Evolutionary conservation across 1,140 invertebrate species (phyloP).

Genomic region (Drosophila carrolli): DNA sequence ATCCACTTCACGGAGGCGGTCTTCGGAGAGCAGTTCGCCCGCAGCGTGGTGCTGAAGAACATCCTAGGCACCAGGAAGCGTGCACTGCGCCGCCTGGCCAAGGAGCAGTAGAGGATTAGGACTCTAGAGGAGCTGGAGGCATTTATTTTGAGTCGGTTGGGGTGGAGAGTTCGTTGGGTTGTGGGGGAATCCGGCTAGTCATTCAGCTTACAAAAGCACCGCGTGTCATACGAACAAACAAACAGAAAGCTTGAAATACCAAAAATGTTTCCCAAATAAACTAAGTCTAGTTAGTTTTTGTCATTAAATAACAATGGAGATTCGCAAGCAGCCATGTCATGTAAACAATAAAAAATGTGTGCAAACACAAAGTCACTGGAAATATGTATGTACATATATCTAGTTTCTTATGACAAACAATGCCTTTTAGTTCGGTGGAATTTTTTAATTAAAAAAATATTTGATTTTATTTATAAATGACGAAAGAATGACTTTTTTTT

Average conservation of each 20-base stretch:
- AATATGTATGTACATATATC: slow-evolving; percentile 2
- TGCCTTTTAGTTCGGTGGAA: background rate
- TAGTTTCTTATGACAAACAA: slow-evolving; percentile 2
- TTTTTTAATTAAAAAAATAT: too few species aligned
- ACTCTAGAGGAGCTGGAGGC: slow-evolving; percentile 3
- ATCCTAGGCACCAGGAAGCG: slow-evolving; percentile 67
- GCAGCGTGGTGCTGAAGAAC: slow-evolving; percentile 68
- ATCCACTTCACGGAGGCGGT: slow-evolving; percentile 63
- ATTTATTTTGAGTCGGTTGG: slow-evolving; percentile 17
- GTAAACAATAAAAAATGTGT: slow-evolving; percentile 12
- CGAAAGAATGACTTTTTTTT: too few species aligned
- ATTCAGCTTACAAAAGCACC: slow-evolving; percentile 17
- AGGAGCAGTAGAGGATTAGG: slow-evolving; percentile 56
- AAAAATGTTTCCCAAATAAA: slow-evolving; percentile 32
- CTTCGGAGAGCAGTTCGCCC: slow-evolving; percentile 69
- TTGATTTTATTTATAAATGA: too few species aligned
- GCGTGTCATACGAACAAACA: slow-evolving; percentile 24
- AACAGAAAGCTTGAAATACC: slow-evolving; percentile 27
- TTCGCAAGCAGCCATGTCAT: slow-evolving; percentile 19
- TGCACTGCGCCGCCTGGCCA: slow-evolving; percentile 63
- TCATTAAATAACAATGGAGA: slow-evolving; percentile 25
- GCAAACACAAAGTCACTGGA: slow-evolving; percentile 8
- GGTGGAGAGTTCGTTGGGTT: slow-evolving; percentile 11
- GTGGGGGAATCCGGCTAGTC: slow-evolving; percentile 25
- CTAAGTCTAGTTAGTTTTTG: slow-evolving; percentile 28